phyloP scores from a whole-genome alignment of 2,113 vertebrate species.

The Sprattus sprattus region DNA sequence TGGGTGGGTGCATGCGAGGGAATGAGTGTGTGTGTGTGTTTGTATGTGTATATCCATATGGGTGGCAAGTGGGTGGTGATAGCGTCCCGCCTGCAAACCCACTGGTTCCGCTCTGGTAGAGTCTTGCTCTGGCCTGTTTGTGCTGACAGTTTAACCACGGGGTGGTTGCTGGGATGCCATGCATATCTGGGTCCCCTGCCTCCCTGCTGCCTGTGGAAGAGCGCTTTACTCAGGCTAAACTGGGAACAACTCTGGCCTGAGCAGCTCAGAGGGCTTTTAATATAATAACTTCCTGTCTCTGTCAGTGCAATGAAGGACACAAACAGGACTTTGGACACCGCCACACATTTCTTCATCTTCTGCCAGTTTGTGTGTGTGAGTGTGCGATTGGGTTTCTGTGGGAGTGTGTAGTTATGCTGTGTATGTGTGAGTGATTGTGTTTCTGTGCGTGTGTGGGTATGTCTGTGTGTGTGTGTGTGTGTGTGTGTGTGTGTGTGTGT shows the following conservation, averaged over 20 bases:
- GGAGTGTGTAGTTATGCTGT: not conserved
- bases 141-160: not conserved
- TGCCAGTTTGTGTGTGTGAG: not conserved
- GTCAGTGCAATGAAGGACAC: not conserved
- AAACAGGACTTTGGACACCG: not conserved
- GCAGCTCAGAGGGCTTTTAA: not conserved
- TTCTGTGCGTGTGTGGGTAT: not conserved
- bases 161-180: not conserved
- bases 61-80: not conserved
- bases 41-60: not conserved
- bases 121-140: not conserved
- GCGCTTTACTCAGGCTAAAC: not conserved
- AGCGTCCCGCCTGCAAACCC: no score
- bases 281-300: not conserved
- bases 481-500: not conserved
- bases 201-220: not conserved
- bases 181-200: not conserved
- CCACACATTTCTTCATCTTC: constrained; percentile 7
- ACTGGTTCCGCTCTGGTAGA: no score
- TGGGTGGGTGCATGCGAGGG: not conserved
- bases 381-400: not conserved
- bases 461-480: not conserved
- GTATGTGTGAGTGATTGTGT: not conserved
- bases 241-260: not conserved
- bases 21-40: constrained; percentile 15